A percentile compares a stretch with the other conserved stretches of the same genome.
These are phyloP conservation scores for Zaprionus inermis DNA, from an alignment of 1,140 invertebrate genomes.

Conservation along the genomic window DNA sequence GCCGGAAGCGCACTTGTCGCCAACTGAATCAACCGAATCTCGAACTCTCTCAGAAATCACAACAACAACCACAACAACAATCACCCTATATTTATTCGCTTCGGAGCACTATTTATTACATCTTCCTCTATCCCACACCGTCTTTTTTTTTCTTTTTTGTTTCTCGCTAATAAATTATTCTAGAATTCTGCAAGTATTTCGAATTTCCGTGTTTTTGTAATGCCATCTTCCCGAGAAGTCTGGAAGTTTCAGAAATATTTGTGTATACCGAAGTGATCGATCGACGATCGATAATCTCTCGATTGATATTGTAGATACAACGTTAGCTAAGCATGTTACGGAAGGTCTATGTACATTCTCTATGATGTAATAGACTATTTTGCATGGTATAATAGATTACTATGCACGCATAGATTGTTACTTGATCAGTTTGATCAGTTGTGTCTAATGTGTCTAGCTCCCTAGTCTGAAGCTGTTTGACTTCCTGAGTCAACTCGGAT, in stretches of 20 bases:
- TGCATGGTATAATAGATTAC: not conserved
- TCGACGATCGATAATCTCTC: not conserved
- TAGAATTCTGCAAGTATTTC: conserved; percentile 10
- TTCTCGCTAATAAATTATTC: conserved; percentile 13
- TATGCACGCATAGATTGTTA: not conserved
- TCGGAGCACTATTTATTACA: conserved; percentile 44
- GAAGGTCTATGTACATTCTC: not conserved
- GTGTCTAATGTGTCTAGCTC: too few relatives aligned
- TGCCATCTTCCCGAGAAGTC: not conserved
- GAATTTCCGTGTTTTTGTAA: not conserved
- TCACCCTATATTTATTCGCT: conserved; percentile 38
- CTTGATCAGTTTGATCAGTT: too few relatives aligned
- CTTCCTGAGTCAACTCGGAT: too few relatives aligned
- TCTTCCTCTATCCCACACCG: conserved; percentile 5
- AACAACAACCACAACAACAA: not conserved
- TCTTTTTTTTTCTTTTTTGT: conserved; percentile 17
- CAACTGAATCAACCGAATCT: conserved; percentile 61
- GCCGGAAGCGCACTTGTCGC: not conserved
- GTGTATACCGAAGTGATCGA: not conserved
- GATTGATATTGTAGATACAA: not conserved
- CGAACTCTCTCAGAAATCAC: conserved; percentile 40
- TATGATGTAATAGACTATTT: not conserved
- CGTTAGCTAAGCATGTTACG: not conserved
- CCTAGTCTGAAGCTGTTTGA: too few relatives aligned
- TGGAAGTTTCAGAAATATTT: not conserved